phyloP scores from a whole-genome alignment of 2,888 invertebrate genomes.

The Quadroppia sp. region DNA sequence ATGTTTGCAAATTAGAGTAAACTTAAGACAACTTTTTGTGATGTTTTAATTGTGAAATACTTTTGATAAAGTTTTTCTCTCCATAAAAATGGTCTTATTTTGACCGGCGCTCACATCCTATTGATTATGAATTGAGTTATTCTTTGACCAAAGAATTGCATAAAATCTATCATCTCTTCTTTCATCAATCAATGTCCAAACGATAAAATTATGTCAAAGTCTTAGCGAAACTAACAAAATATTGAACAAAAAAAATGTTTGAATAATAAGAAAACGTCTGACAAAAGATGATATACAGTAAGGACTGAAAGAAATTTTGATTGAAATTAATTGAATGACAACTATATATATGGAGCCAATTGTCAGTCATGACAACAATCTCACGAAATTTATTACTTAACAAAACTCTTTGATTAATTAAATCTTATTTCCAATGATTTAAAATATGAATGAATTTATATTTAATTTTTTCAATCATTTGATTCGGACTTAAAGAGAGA shows the following conservation, averaged over 20 bases:
- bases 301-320: background rate
- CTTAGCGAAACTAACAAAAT: background rate
- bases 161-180: background rate
- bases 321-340: constrained; percentile 12
- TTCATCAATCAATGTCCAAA: constrained; percentile 26
- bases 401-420: too few species aligned
- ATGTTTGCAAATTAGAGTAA: too few species aligned
- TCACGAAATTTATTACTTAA: background rate
- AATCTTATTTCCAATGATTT: too few species aligned
- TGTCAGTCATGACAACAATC: background rate
- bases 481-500: too few species aligned
- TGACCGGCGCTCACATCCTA: too few species aligned
- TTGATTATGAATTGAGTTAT: too few species aligned
- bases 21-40: too few species aligned
- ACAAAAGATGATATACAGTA: constrained; percentile 10
- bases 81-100: too few species aligned
- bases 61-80: too few species aligned
- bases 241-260: constrained; percentile 13
- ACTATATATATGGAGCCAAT: background rate
- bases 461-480: too few species aligned
- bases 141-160: background rate
- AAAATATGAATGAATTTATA: too few species aligned
- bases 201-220: constrained; percentile 6
- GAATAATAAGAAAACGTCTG: background rate
- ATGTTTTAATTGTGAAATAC: too few species aligned